Conservation (phyloP, 2,797 vertebrate genomes). For the Chiloscyllium punctatum region DNA sequence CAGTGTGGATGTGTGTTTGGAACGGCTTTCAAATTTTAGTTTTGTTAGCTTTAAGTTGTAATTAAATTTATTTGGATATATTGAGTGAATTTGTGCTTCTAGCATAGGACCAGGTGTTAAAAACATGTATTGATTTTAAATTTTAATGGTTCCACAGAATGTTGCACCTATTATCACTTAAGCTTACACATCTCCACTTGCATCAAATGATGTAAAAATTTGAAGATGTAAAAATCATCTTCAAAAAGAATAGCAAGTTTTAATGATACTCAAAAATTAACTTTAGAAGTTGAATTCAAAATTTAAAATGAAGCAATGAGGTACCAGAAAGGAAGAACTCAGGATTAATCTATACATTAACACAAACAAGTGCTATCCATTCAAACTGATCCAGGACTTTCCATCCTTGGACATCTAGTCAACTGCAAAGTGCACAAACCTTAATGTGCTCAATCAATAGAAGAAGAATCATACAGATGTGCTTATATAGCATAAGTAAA, state of each 20-base stretch:
- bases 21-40: not conserved
- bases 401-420: not conserved
- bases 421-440: not conserved
- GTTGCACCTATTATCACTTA: not conserved
- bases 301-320: not conserved
- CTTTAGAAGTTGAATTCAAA: not conserved
- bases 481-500: not conserved
- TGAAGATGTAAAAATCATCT: too few species aligned
- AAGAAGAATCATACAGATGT: not conserved
- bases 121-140: not conserved
- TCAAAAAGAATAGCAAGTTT: not conserved
- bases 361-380: not conserved
- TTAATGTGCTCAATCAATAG: not conserved
- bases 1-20: not conserved
- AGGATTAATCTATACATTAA: not conserved
- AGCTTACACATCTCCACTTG: not conserved
- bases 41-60: not conserved
- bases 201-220: not conserved
- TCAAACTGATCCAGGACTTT: not conserved
- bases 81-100: not conserved
- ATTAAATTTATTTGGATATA: not conserved
- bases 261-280: not conserved
- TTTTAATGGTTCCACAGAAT: not conserved
- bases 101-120: not conserved
- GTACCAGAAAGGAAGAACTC: not conserved